These are phyloP conservation scores for Spinus pinus DNA, from an alignment of 2,797 vertebrate genomes.

Conservation along the genomic window DNA sequence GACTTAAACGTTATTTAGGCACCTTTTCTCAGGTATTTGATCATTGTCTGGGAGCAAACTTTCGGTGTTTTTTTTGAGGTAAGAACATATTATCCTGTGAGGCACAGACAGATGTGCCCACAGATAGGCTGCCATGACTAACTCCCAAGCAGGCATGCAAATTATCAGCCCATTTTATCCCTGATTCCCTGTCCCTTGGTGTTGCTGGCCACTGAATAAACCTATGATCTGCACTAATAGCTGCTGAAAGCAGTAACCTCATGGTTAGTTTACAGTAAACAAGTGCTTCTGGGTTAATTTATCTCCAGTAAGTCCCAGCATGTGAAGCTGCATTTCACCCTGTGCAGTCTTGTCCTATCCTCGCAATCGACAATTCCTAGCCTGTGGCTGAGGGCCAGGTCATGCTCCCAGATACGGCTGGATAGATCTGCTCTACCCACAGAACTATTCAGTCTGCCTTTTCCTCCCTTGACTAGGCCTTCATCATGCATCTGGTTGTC, in stretches of 20 bases:
- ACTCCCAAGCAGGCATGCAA: not conserved
- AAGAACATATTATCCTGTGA: not conserved
- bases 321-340: accelerated
- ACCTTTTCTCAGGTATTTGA: not conserved
- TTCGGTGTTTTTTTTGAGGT: not conserved
- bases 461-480: not conserved
- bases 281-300: not conserved
- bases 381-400: not conserved
- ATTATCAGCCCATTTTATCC: not conserved
- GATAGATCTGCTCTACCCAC: not conserved
- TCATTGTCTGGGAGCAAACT: not conserved
- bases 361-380: accelerated
- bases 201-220: not conserved
- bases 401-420: not conserved
- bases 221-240: not conserved
- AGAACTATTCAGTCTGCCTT: not conserved
- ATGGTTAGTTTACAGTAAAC: not conserved
- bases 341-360: not conserved
- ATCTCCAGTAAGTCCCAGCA: not conserved
- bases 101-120: not conserved
- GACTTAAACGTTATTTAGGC: not conserved
- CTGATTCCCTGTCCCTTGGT: not conserved
- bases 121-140: not conserved
- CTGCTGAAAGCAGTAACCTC: not conserved
- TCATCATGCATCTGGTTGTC: not conserved